Base-by-base conservation (phyloP, 2,888 invertebrate species). In the Habroteleia sp. region DNA sequence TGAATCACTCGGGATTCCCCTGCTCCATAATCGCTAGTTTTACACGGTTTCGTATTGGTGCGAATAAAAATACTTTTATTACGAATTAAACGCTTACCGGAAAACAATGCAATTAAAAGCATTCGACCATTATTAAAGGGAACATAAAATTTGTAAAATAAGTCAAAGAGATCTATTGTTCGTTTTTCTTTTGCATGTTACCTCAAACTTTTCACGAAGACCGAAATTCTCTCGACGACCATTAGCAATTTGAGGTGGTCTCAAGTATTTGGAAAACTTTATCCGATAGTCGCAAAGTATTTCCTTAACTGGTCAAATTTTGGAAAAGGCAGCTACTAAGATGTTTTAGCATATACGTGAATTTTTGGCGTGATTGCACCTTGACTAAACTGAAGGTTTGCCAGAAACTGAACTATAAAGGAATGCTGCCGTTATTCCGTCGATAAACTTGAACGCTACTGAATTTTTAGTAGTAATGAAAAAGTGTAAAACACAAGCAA, bases 11-110 rank as follows among this genome's bases (percentile, higher is more conserved):
- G 25, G 44, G 44, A 46, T 35, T 41, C 42, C 29, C 8, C 31
- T n/a, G 37, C 10, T 16, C 7, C 3, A 29, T 46, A 35, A 60
- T 60, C 35, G 3, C 10, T 7, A 25, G 41, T 35, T 60, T 48
- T 33, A 42, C 48, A 20, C 16, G 17, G 7, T 11, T 8, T 20
- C 39, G 6, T 39, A 48, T 37, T 20, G 23, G n/a, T n/a, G 48
- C 48, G 48, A 37, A 62, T 39, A 48, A 62, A 62, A 39, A 39
- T 23, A 62, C 48, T 23, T 62, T 62, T 42, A 62, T 48, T 27
- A 62, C 48, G 25, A 48, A 62, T 62, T 48, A 62, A 62, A 62
- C 39, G 62, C 48, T 60, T 46, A 35, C 46, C 20, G 29, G 39
- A 7, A 48, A 48, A 62, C 39, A 48, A 48, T 48, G 48, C 23